These are phyloP conservation scores for Astropecten irregularis DNA, from an alignment of 53 echinoderm and acorn worm species.

Conservation along the genomic window DNA sequence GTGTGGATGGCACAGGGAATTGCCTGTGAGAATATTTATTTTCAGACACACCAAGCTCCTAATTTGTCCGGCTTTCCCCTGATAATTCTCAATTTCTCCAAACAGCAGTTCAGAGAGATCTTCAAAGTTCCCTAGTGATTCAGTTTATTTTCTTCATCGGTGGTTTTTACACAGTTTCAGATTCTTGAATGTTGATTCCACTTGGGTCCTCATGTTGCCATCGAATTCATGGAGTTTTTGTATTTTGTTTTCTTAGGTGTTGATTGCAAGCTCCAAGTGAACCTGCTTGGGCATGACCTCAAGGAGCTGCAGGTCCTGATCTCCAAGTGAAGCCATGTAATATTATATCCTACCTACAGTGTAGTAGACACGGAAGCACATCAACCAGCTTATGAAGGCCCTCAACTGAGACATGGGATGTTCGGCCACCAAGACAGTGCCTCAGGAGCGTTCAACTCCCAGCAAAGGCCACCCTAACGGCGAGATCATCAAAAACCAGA, in stretches of 20 bases:
- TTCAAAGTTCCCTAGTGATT: background rate
- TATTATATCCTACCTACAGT: background rate
- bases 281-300: background rate
- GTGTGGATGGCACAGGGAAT: too few relatives aligned
- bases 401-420: constrained; percentile 52
- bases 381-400: constrained; percentile 49
- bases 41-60: too few relatives aligned
- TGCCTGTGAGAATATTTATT: too few relatives aligned
- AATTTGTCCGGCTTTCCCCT: too few relatives aligned
- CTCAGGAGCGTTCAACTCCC: constrained; percentile 34
- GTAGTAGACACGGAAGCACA: constrained; percentile 28
- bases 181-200: background rate
- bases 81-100: too few relatives aligned
- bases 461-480: constrained; percentile 26
- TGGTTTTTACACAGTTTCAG: background rate
- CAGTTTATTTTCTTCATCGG: background rate
- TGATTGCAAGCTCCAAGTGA: background rate
- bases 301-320: background rate
- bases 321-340: background rate
- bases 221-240: background rate
- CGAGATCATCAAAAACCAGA: constrained; percentile 13
- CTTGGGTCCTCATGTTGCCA: background rate
- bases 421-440: constrained; percentile 54
- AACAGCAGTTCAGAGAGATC: too few relatives aligned
- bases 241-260: background rate